phyloP scores from a whole-genome alignment of 1,140 invertebrate genomes.

The Steinernema feltiae region DNA sequence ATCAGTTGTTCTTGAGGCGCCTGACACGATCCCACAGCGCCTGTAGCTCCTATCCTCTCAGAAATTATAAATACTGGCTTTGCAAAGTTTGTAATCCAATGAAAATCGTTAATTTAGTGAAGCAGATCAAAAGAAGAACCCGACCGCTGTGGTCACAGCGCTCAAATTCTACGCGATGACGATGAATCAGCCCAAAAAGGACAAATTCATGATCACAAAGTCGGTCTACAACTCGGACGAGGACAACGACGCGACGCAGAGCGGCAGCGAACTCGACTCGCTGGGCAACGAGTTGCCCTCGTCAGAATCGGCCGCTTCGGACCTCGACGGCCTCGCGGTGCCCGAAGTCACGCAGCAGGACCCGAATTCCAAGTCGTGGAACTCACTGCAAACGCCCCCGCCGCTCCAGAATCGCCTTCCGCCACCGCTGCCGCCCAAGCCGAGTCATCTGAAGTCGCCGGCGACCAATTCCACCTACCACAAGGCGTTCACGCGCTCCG shows the following conservation, averaged over 20 bases:
- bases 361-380: conserved; percentile 5
- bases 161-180: conserved; percentile 55
- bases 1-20: no score
- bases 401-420: neutral
- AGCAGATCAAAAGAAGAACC: conserved; percentile 54
- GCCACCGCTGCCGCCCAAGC: neutral
- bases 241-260: conserved; percentile 25
- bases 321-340: neutral
- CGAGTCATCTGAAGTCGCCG: conserved; percentile 8
- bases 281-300: conserved; percentile 1
- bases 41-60: neutral
- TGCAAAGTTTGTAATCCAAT: no score
- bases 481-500: conserved; percentile 7
- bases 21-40: no score
- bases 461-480: neutral
- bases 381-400: neutral
- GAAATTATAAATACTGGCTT: neutral
- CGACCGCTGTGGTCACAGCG: conserved; percentile 50
- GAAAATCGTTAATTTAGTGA: conserved; percentile 45
- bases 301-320: neutral
- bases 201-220: conserved; percentile 56
- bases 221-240: conserved; percentile 50
- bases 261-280: conserved; percentile 8
- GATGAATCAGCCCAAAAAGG: conserved; percentile 47
- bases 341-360: neutral